Percentiles rank a stretch among this genome's conserved stretches.
Conservation (phyloP, 2,113 vertebrate genomes). For the Nycticryphes semicollaris region DNA sequence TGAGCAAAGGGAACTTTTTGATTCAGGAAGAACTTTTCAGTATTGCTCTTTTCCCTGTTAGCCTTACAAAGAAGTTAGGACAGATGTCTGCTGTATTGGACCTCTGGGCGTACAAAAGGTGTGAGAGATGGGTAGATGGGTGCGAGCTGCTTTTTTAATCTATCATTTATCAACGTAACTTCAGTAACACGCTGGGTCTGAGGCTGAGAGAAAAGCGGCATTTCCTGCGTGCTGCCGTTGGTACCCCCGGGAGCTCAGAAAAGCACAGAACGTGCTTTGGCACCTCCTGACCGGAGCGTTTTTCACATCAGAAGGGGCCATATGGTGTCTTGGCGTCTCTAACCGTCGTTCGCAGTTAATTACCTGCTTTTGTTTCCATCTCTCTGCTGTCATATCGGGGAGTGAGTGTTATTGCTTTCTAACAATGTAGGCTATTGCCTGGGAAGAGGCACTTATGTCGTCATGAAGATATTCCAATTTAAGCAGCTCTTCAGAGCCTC, state of each 20-base stretch:
- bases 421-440: background rate
- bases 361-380: slow-evolving; percentile 20
- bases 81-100: background rate
- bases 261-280: background rate
- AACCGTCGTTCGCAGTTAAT: background rate
- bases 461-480: background rate
- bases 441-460: background rate
- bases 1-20: background rate
- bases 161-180: background rate
- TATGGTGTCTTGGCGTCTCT: background rate
- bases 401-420: background rate
- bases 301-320: slow-evolving; percentile 5
- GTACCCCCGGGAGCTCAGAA: background rate
- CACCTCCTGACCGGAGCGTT: background rate
- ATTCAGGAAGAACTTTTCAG: background rate
- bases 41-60: background rate
- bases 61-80: background rate
- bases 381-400: background rate
- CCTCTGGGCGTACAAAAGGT: background rate
- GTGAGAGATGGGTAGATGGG: background rate
- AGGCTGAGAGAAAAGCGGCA: background rate
- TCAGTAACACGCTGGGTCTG: background rate
- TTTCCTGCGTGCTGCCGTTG: background rate
- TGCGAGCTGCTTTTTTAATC: background rate
- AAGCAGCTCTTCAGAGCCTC: background rate